These are phyloP conservation scores for Crotalus horridus DNA, from an alignment of 2,113 vertebrate genomes.

Conservation along the genomic window DNA sequence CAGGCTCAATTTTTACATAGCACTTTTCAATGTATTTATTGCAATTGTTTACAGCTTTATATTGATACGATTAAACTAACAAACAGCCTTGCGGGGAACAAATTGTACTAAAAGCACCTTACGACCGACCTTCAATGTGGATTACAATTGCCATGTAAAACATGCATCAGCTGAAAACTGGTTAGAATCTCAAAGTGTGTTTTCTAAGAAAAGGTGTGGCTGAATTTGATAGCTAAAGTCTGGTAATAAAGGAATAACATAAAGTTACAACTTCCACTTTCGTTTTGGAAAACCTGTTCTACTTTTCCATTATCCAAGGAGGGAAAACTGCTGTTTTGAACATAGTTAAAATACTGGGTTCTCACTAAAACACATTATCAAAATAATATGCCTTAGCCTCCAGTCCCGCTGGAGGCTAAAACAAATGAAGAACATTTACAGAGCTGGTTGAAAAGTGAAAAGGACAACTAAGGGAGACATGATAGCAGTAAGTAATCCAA, in stretches of 20 bases:
- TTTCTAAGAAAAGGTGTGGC: not conserved
- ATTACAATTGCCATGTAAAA: not conserved
- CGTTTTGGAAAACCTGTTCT: not conserved
- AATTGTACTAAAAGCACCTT: not conserved
- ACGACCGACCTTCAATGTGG: not conserved
- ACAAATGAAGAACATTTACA: not conserved
- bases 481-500: not conserved
- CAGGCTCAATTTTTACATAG: not conserved
- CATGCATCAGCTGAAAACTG: not conserved
- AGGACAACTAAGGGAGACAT: not conserved
- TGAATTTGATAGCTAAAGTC: not conserved
- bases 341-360: not conserved
- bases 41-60: not conserved
- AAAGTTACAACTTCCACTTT: not conserved
- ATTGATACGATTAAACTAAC: not conserved
- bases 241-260: not conserved
- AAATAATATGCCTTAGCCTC: not conserved
- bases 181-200: not conserved
- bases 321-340: not conserved
- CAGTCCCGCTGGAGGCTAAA: not conserved
- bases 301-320: not conserved
- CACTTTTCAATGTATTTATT: not conserved
- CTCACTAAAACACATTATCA: not conserved
- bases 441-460: not conserved
- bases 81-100: not conserved